Base-by-base conservation (phyloP, 2,888 invertebrate species). In the Ecdyonurus torrentis region DNA sequence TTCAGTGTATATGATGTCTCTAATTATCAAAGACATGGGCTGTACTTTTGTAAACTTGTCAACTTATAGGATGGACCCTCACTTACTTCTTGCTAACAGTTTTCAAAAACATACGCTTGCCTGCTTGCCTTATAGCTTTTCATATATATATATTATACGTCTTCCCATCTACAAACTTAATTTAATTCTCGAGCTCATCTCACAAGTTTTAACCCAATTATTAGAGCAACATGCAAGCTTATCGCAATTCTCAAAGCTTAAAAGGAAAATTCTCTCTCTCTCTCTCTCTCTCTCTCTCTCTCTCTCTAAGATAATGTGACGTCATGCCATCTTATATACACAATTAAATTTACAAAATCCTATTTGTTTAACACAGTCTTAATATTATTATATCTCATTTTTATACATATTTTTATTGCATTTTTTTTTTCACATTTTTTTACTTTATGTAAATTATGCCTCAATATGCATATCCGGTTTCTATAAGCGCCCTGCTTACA, bases 311-410 rank as follows among this genome's bases (percentile, higher is more conserved):
- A n/a, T 10, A 50, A 7, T 22, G 7, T 55, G 55, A 55, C 55
- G 55, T 55, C 55, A 55, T 37, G 10, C 18, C 50, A 50, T 10
- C 50, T 50, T 18, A 18, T 18, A 10, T 22, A 22, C 55, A 37
- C 55, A 55, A 55, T 55, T 22, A 55, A 55, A 55, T 55, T 55
- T 37, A 10, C 55, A n/a, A 55, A 55, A 55, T 55, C 55, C n/a
- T 55, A 55, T 55, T 55, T 55, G 55, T 55, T 37, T 10, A 37
- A 37, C 5, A 37, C 5, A 37, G 15, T 10, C 37, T 37, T 37
- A 15, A 37, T 37, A 10, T 37, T 37, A 10, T 37, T 37, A 10
- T 10, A 37, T 37, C 7, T 37, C 37, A 37, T 37, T 37, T 37
- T n/a, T n/a, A 37, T 15, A 10, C 15, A 10, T 37, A 10, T 37